Evolutionary conservation across 1,140 invertebrate genomes (phyloP).

Genomic region (Pogonus chalceus): DNA sequence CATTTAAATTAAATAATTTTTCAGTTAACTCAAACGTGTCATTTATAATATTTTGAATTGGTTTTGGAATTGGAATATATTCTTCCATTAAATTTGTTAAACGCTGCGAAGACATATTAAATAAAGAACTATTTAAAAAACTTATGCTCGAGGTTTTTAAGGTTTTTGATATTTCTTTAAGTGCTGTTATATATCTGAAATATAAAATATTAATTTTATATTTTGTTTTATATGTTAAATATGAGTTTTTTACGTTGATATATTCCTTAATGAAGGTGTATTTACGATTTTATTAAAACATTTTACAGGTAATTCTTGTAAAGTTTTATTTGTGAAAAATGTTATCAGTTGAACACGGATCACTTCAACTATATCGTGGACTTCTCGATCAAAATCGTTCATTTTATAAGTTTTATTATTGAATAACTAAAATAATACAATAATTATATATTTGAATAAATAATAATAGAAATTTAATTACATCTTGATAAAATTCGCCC

Average conservation of each 20-base stretch:
- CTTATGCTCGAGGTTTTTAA: not conserved
- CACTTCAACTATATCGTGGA: conserved; percentile 2
- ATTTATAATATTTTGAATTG: not conserved
- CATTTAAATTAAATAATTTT: not conserved
- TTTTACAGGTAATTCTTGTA: not conserved
- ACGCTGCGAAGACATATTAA: not conserved
- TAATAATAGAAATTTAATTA: not conserved
- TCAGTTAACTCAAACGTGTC: not conserved
- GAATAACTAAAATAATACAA: not conserved
- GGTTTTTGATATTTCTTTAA: not conserved
- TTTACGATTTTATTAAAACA: not conserved
- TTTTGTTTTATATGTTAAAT: not conserved
- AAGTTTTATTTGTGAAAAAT: not conserved
- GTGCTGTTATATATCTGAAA: not conserved
- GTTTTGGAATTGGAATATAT: not conserved
- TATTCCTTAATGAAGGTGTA: conserved; percentile 1
- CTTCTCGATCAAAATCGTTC: not conserved
- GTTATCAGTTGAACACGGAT: not conserved
- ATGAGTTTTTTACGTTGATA: not conserved
- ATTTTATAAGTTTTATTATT: not conserved
- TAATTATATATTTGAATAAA: not conserved
- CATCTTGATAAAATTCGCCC: not conserved
- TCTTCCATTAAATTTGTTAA: not conserved
- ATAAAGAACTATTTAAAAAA: not conserved
- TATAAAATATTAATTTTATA: not conserved